phyloP scores from a whole-genome alignment of 2,113 vertebrate genomes.

The Picathartes gymnocephalus region DNA sequence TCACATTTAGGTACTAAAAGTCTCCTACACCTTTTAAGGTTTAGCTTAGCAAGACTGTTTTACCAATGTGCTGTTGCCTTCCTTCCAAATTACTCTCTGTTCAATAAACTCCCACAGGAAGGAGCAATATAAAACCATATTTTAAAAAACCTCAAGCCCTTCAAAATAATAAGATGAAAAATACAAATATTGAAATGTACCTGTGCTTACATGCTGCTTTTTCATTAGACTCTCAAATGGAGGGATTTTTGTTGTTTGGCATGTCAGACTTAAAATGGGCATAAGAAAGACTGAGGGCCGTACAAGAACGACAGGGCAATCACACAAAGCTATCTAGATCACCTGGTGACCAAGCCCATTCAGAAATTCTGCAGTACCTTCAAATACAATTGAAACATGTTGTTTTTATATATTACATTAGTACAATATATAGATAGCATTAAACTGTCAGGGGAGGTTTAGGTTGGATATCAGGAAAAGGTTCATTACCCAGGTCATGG shows the following conservation, averaged over 20 bases:
- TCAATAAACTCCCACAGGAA: background rate
- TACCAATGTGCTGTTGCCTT: background rate
- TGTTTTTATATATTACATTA: background rate
- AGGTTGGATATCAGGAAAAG: background rate
- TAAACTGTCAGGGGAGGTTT: background rate
- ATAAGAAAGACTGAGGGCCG: background rate
- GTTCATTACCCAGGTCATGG: background rate
- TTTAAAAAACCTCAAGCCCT: background rate
- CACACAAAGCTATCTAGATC: background rate
- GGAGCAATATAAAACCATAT: background rate
- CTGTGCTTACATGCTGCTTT: background rate
- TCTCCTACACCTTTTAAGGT: background rate
- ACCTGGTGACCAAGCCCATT: background rate
- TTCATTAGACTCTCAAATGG: background rate
- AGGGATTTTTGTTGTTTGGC: background rate
- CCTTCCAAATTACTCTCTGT: background rate
- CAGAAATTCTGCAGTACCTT: background rate
- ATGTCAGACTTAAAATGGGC: background rate
- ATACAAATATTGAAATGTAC: background rate
- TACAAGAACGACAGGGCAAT: background rate
- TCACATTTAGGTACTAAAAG: background rate
- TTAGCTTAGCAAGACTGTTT: background rate
- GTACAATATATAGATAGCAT: background rate
- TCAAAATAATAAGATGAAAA: background rate
- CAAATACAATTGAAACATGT: background rate